A percentile compares a stretch with the other conserved stretches of the same genome.
These are phyloP conservation scores for Sebastes oblongus DNA, from an alignment of 2,797 vertebrate genomes.

Conservation along the genomic window DNA sequence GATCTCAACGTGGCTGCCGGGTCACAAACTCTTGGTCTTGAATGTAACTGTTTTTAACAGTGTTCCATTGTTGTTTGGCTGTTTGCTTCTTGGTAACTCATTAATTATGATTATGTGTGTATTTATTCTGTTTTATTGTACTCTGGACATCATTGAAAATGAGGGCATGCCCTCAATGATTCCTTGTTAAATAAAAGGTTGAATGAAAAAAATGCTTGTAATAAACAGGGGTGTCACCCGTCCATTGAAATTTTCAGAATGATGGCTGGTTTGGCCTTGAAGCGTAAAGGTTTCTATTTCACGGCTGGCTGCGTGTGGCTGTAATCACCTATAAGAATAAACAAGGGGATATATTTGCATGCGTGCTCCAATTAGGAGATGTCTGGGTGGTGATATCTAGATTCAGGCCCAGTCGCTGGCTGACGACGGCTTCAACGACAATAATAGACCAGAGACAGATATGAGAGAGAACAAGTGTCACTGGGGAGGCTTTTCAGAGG, in stretches of 20 bases:
- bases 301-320: slow-evolving; percentile 38
- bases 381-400: slow-evolving; percentile 31
- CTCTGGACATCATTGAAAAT: no score
- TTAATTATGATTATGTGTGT: no score
- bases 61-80: no score
- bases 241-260: slow-evolving; percentile 5
- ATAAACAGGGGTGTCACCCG: slow-evolving; percentile 2
- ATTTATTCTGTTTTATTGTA: no score
- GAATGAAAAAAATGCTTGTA: background rate
- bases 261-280: slow-evolving; percentile 27
- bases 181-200: no score
- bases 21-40: no score
- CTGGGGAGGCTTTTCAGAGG: slow-evolving; percentile 22
- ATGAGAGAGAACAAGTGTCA: slow-evolving; percentile 44
- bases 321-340: slow-evolving; percentile 51
- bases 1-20: no score
- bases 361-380: slow-evolving; percentile 50
- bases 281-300: slow-evolving; percentile 51
- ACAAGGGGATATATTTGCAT: slow-evolving; percentile 42
- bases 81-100: no score
- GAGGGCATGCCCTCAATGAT: no score
- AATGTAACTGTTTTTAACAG: no score
- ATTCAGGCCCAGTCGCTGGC: slow-evolving; percentile 13
- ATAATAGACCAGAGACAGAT: slow-evolving; percentile 42
- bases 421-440: slow-evolving; percentile 4